phyloP scores from a whole-genome alignment of 1,140 invertebrate genomes.

The Drosophila repleta region DNA sequence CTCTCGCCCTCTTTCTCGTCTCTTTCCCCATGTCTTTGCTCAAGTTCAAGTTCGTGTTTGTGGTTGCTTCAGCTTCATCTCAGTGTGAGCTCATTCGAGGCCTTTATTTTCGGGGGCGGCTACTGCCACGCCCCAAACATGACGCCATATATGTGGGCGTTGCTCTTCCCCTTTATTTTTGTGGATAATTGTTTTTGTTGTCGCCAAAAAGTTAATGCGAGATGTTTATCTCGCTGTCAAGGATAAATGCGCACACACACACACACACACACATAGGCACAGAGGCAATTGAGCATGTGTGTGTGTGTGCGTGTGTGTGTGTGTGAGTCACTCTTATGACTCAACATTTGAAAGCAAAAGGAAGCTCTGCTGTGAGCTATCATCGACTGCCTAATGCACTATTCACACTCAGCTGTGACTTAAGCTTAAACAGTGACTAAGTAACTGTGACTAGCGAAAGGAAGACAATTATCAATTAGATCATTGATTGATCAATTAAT shows the following conservation, averaged over 20 bases:
- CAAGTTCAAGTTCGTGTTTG: conserved; percentile 70
- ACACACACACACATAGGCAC: neutral
- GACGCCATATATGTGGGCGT: conserved; percentile 60
- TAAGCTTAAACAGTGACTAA: too few relatives aligned
- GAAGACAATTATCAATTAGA: too few relatives aligned
- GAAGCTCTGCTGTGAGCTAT: neutral
- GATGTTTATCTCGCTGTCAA: conserved; percentile 57
- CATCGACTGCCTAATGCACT: neutral
- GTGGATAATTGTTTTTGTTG: conserved; percentile 6
- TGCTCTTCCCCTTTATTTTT: conserved; percentile 9
- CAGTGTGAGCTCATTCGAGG: conserved; percentile 53
- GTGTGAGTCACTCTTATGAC: conserved; percentile 59
- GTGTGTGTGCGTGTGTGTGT: conserved; percentile 26
- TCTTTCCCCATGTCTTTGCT: conserved; percentile 20
- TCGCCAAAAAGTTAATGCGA: conserved; percentile 37
- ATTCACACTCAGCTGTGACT: too few relatives aligned
- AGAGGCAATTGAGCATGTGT: conserved; percentile 19
- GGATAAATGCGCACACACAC: conserved; percentile 37
- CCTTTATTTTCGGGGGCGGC: neutral
- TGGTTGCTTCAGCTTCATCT: conserved; percentile 2
- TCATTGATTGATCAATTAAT: too few relatives aligned
- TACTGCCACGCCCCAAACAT: conserved; percentile 53
- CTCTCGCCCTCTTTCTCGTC: neutral
- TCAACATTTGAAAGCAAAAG: conserved; percentile 39
- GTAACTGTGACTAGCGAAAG: too few relatives aligned